Base-by-base conservation (phyloP, 2,797 vertebrate genomes). In the Morelia viridis region DNA sequence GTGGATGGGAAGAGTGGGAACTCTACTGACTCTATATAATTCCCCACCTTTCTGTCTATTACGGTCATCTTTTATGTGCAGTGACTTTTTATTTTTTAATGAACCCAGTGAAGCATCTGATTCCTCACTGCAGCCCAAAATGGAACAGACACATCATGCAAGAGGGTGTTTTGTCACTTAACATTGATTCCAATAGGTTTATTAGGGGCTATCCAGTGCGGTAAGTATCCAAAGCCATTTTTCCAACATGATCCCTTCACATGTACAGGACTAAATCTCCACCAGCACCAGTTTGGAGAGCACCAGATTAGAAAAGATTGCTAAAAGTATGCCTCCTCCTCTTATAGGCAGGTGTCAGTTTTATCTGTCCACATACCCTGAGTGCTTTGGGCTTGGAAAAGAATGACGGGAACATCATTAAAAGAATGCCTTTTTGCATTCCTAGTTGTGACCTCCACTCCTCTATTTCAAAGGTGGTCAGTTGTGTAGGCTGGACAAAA, bases 401-500 rank as follows among this genome's bases (percentile, higher is more conserved):
- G 62, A 85, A 26, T 61, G 26, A 50, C 87, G 92, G 91, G 87
- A 0, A 92, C 90, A 1, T 87, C 4, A 35, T 9, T 53, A 19
- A 90, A 93, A 83, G 46, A 26, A 1, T 76, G 64, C 64, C 64
- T 92, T 61, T 92, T 35, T 84, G 12, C 50, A 46, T 53, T 53
- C 50, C 50, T 88, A 76, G n/a, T 26, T 84, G 26, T 88, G 46
- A 26, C 46, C 35, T 58, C 86, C 50, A 94, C 92, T n/a, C 92
- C 65, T 95, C 94, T 94, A 90, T 91, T 93, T 95, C 93, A 89
- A 94, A 95, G 93, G 94, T 92, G 89, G 92, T 84, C 89, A 95
- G 90, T 91, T 90, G 85, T 89, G 13, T 56, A 57, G 91, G 31
- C 88, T 83, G 93, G 93, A 88, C 91, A 93, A 93, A 92, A 92